phyloP scores from a whole-genome alignment of 2,888 invertebrate genomes.

The Geotrupes spiniger region DNA sequence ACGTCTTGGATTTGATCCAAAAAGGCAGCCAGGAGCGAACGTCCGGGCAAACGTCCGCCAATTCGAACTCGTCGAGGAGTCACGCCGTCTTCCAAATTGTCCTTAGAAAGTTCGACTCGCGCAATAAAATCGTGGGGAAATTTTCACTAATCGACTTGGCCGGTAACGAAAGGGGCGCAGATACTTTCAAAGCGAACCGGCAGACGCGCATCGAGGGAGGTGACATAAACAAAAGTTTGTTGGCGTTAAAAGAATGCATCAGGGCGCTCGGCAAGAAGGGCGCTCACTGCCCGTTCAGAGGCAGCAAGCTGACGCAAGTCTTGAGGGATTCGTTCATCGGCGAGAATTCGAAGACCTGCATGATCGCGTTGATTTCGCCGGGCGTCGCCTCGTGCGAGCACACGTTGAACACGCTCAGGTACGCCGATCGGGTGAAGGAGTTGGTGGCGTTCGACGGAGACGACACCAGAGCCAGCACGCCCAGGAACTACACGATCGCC shows the following conservation, averaged over 20 bases:
- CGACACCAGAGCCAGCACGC: conserved; percentile 21
- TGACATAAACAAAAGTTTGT: conserved; percentile 94
- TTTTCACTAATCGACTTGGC: conserved; percentile 97
- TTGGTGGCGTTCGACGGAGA: conserved; percentile 57
- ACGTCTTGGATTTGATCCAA: conserved; percentile 89
- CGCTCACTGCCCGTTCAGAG: conserved; percentile 94
- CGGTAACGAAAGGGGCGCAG: conserved; percentile 99
- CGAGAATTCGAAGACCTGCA: conserved; percentile 98
- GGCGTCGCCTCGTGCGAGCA: conserved; percentile 96
- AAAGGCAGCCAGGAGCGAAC: conserved; percentile 87
- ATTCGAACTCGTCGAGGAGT: conserved; percentile 95
- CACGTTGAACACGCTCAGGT: conserved; percentile 94
- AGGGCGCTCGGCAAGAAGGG: conserved; percentile 92
- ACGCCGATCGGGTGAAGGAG: conserved; percentile 97
- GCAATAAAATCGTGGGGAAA: conserved; percentile 86
- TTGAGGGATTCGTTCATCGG: conserved; percentile 97
- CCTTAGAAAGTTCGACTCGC: conserved; percentile 67
- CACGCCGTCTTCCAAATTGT: conserved; percentile 99
- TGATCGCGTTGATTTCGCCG: conserved; percentile 99
- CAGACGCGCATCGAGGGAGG: conserved; percentile 92
- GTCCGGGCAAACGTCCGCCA: conserved; percentile 96
- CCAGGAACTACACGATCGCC: conserved; percentile 82
- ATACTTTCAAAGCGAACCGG: conserved; percentile 92
- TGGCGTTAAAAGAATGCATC: conserved; percentile 97
- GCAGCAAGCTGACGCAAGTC: conserved; percentile 94